These are phyloP conservation scores for Pocillopora grandis DNA, from an alignment of 92 coral and sea anemone species.

Conservation along the genomic window DNA sequence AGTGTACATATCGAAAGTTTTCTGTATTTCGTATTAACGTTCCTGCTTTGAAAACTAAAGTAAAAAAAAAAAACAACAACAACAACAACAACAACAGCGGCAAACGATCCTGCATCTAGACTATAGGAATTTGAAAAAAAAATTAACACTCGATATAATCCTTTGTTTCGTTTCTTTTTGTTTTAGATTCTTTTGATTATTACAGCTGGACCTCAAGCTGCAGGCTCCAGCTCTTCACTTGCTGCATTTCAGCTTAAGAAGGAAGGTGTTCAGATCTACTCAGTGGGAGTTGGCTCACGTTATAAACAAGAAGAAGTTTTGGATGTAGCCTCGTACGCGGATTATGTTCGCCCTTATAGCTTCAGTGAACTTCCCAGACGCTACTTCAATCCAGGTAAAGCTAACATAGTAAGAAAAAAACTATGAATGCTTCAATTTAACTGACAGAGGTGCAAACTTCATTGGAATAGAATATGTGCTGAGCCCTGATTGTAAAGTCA, in stretches of 20 bases:
- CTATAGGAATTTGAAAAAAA: too few species aligned
- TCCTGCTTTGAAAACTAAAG: too few species aligned
- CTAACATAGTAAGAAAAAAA: too few species aligned
- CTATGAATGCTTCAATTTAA: too few species aligned
- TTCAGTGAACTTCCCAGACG: constrained; percentile 30
- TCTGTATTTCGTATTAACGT: neutral
- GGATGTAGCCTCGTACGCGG: constrained; percentile 53
- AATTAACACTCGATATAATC: too few species aligned
- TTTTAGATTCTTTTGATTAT: constrained; percentile 50
- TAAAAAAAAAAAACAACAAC: too few species aligned
- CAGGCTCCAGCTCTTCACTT: constrained; percentile 40
- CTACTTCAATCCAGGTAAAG: constrained; percentile 21
- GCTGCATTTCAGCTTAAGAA: constrained; percentile 48
- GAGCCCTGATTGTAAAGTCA: too few species aligned
- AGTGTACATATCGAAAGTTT: neutral
- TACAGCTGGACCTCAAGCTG: constrained; percentile 59
- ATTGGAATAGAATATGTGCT: too few species aligned
- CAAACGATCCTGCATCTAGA: too few species aligned
- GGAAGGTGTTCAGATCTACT: constrained; percentile 66
- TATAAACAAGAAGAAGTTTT: constrained; percentile 39
- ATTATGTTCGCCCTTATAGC: constrained; percentile 43
- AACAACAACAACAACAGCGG: too few species aligned
- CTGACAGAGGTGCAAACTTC: too few species aligned
- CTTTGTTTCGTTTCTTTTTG: neutral
- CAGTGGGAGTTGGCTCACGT: constrained; percentile 64